Conservation (phyloP, 2,113 vertebrate species). For the Anser brachyrhynchus region DNA sequence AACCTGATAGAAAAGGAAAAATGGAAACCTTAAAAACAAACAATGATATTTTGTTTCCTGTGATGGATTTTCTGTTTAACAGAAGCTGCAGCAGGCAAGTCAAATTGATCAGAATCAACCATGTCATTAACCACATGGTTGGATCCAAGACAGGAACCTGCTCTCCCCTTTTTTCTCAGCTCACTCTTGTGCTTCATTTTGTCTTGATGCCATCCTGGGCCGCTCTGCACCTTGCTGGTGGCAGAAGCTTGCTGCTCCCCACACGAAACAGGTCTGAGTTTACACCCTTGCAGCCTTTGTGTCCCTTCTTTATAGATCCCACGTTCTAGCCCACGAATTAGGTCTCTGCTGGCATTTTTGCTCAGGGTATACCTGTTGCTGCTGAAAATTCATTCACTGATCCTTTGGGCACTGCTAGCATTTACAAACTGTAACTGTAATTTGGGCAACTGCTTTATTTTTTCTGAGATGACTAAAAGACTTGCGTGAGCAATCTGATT, state of each 20-base stretch:
- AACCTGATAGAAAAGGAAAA: conserved; percentile 33
- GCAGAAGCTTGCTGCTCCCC: not conserved
- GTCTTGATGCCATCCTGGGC: not conserved
- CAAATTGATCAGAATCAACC: not conserved
- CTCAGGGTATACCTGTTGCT: not conserved
- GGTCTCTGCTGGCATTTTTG: not conserved
- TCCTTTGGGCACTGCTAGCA: not conserved
- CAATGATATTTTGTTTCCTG: not conserved
- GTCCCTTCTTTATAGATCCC: not conserved
- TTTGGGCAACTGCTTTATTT: not conserved
- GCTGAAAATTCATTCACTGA: not conserved
- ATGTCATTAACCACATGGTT: not conserved
- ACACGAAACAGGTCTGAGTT: accelerated
- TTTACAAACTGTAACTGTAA: not conserved
- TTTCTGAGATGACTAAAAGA: not conserved
- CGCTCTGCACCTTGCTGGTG: not conserved
- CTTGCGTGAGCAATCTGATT: not conserved
- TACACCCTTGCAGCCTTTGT: not conserved
- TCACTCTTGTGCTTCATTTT: not conserved
- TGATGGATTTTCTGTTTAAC: not conserved
- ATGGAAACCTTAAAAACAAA: conserved; percentile 15
- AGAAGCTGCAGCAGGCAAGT: not conserved
- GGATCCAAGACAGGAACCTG: not conserved
- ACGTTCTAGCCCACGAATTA: not conserved
- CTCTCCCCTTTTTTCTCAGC: not conserved